These are phyloP conservation scores for Hydrolagus colliei DNA, from an alignment of 2,797 vertebrate species.

Conservation along the genomic window DNA sequence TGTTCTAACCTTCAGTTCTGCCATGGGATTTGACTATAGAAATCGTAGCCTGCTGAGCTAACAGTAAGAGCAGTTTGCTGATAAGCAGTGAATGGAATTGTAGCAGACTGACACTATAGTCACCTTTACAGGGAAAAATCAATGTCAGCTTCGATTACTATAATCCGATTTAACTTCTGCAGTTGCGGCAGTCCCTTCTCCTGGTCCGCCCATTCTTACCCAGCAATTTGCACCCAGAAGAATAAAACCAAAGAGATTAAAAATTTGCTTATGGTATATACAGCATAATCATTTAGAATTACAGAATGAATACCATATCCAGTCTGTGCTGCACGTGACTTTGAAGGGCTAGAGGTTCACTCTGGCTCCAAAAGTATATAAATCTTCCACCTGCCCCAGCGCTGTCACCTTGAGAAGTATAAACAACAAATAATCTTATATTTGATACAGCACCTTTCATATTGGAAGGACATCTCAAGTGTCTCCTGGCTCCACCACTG, in stretches of 20 bases:
- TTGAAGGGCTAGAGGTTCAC: too few species aligned
- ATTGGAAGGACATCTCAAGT: too few species aligned
- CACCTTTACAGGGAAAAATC: neutral
- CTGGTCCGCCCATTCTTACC: neutral
- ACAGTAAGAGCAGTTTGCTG: neutral
- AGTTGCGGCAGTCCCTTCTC: neutral
- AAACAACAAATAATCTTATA: too few species aligned
- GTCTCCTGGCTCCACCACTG: too few species aligned
- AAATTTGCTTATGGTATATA: too few species aligned
- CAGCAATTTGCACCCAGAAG: neutral
- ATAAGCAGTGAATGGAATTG: conserved; percentile 6
- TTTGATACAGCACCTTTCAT: too few species aligned
- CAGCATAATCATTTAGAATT: too few species aligned
- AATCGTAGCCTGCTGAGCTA: neutral
- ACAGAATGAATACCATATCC: too few species aligned
- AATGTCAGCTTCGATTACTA: neutral
- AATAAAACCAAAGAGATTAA: neutral
- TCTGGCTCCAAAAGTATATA: too few species aligned
- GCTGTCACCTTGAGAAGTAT: too few species aligned
- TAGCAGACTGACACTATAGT: neutral
- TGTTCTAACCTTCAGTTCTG: neutral
- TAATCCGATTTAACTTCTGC: neutral
- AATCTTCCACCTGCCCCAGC: too few species aligned
- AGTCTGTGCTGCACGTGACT: too few species aligned
- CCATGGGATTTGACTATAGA: neutral